phyloP scores from a whole-genome alignment of 2,113 vertebrate species.

The Myotis lucifugus region DNA sequence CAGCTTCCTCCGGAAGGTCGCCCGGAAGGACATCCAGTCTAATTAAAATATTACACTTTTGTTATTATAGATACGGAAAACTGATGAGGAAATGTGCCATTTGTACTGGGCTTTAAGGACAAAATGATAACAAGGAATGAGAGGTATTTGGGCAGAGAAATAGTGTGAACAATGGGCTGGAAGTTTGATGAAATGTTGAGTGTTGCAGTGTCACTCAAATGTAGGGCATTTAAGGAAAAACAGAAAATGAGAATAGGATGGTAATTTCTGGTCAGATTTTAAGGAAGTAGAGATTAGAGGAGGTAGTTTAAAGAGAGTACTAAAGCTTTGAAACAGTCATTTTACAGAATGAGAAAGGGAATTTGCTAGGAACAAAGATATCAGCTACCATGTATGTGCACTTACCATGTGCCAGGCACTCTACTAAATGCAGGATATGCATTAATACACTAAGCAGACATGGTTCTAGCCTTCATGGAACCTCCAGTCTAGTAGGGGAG shows the following conservation, averaged over 20 bases:
- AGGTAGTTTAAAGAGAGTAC: not conserved
- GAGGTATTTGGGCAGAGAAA: not conserved
- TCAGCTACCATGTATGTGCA: not conserved
- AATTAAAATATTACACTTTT: no score
- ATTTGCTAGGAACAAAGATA: slow-evolving; percentile 7
- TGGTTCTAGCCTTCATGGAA: not conserved
- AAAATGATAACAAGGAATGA: not conserved
- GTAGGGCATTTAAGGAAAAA: not conserved
- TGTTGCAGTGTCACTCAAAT: not conserved
- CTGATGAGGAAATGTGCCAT: not conserved
- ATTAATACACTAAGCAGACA: not conserved
- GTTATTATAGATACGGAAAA: not conserved
- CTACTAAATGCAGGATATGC: not conserved
- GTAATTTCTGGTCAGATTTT: not conserved
- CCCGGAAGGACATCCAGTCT: no score
- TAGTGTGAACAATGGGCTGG: not conserved
- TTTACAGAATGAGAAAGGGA: not conserved
- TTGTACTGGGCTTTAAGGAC: not conserved
- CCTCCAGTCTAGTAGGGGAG: not conserved
- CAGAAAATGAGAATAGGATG: not conserved
- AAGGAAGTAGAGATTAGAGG: not conserved
- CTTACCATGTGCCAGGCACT: not conserved
- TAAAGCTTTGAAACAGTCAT: slow-evolving; percentile 5
- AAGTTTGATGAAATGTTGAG: not conserved
- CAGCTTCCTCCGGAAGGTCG: no score